Evolutionary conservation across 2,113 vertebrate species (phyloP), one percentile per base, ranked within the genome.

Genomic region (Myotis lucifugus): DNA sequence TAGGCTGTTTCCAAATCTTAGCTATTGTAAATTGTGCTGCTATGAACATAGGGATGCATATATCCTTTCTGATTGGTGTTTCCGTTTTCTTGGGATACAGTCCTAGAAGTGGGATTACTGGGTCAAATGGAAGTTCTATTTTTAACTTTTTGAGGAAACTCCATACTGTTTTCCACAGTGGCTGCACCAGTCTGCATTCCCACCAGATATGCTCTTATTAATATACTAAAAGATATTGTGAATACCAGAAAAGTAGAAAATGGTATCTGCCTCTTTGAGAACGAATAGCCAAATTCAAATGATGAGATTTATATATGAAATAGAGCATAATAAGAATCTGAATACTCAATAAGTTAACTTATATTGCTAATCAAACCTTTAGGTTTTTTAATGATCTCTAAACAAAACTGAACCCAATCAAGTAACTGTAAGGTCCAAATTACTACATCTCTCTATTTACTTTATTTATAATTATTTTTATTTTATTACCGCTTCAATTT

Each of bases 381-480:
- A 64, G n/a, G 42, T 85, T 84, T 15, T 67, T 17, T 37, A 79
- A 50, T 29, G 7, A 91, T 78, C 46, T 85, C 54, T 69, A 79
- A 90, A 70, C 25, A 73, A 89, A 91, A 85, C 54, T 95, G 83
- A 92, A 86, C 10, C n/a, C 23, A 69, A 82, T 1, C 18, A 82
- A 73, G 77, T 87, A 82, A 72, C 37, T 27, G 54, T 78, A 87
- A 37, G 52, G 61, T 84, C 19, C 21, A 83, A 66, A 83, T 82
- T 70, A 8, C 42, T 83, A 8, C 25, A 78, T 72, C 52, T 79
- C 34, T 66, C 29, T 59, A 52, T 89, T 85, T 81, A 23, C 18
- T 90, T 93, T 34, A 79, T 86, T 64, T 77, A 85, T 46, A 78
- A 85, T 93, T 74, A 78, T 50, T 59, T 15, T 61, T 85, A 91